Conservation (phyloP, 2,888 invertebrate species). For the Coecobrya sp. region DNA sequence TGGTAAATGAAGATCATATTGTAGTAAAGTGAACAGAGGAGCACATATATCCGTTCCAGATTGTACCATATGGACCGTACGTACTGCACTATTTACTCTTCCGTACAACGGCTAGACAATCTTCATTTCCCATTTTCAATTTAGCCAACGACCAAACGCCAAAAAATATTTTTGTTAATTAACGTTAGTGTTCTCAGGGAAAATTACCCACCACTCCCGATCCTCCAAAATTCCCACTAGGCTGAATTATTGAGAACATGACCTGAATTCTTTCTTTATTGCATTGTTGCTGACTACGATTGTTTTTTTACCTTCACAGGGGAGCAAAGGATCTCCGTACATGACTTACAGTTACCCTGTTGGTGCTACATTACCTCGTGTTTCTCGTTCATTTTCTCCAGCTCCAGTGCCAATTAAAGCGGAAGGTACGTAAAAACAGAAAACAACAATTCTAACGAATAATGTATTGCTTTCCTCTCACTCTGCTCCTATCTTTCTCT, state of each 20-base stretch:
- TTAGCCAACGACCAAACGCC: not conserved
- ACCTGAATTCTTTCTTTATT: slow-evolving; percentile 27
- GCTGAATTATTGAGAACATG: slow-evolving; percentile 66
- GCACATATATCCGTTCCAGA: no score
- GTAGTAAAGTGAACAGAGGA: not conserved
- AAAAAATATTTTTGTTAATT: slow-evolving; percentile 49
- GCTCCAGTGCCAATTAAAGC: slow-evolving; percentile 83
- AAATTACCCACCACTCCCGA: not conserved
- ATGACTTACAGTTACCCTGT: slow-evolving; percentile 84
- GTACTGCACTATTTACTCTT: not conserved
- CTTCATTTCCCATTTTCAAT: slow-evolving; percentile 18
- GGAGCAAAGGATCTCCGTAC: slow-evolving; percentile 84
- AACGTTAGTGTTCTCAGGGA: slow-evolving; percentile 30
- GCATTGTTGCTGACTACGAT: slow-evolving; percentile 11
- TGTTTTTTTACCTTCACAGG: slow-evolving; percentile 76
- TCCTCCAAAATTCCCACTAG: not conserved
- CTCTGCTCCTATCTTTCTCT: not conserved
- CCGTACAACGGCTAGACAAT: not conserved
- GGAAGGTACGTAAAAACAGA: slow-evolving; percentile 74
- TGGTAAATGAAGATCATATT: not conserved
- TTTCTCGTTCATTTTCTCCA: slow-evolving; percentile 84
- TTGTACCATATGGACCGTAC: not conserved
- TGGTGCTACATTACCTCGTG: slow-evolving; percentile 86
- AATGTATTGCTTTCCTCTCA: slow-evolving; percentile 1
- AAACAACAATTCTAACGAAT: not conserved